A percentile compares a stretch with the other conserved stretches of the same genome.
Evolutionary conservation across 2,888 invertebrate genomes (phyloP).

Genomic region (Spilosoma lubricipeda): DNA sequence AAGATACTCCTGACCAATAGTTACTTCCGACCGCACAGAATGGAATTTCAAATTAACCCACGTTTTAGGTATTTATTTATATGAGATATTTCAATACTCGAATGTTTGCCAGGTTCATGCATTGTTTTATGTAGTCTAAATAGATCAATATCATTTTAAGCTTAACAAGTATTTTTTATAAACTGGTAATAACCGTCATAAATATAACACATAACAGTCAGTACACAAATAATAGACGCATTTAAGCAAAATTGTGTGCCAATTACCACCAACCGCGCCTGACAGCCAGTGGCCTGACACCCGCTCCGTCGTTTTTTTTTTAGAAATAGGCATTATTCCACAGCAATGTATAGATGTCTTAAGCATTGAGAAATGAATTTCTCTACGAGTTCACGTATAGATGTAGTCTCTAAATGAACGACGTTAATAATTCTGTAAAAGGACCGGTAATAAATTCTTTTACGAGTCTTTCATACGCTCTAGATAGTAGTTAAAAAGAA

Average conservation of each 20-base stretch:
- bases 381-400: not conserved
- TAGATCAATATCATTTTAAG: too few relatives aligned
- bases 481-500: constrained; percentile 44
- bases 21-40: constrained; percentile 55
- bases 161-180: too few relatives aligned
- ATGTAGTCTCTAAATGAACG: constrained; percentile 39
- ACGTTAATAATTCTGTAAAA: constrained; percentile 50
- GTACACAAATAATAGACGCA: too few relatives aligned
- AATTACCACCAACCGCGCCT: too few relatives aligned
- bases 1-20: constrained; percentile 73
- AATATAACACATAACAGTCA: too few relatives aligned
- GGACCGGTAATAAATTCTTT: constrained; percentile 42
- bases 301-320: too few relatives aligned
- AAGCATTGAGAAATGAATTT: not conserved
- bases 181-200: too few relatives aligned
- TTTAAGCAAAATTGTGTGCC: too few relatives aligned
- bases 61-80: constrained; percentile 51
- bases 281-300: too few relatives aligned
- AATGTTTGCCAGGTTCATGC: not conserved
- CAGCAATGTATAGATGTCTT: not conserved
- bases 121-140: too few relatives aligned
- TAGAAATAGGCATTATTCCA: not conserved
- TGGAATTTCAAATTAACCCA: constrained; percentile 60
- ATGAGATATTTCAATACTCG: constrained; percentile 32
- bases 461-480: constrained; percentile 32